Percentiles rank a stretch among this genome's conserved stretches.
Conservation (phyloP, 2,888 invertebrate species). For the Odontocerum albicorne region DNA sequence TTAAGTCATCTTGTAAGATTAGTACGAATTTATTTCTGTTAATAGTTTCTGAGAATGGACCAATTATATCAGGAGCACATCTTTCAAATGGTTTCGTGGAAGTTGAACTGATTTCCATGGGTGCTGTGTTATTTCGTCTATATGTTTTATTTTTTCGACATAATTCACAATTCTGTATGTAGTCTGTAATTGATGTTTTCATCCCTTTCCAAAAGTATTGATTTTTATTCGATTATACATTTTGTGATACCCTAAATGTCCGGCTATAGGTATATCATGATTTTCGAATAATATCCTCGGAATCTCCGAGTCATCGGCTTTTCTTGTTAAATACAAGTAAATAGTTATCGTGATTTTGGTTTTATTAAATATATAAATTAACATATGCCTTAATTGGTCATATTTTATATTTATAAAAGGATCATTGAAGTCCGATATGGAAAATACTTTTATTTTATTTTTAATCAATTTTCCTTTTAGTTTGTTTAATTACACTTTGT, state of each 20-base stretch:
- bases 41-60: slow-evolving; percentile 34
- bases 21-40: slow-evolving; percentile 15
- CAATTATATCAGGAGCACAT: slow-evolving; percentile 37
- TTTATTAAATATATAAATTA: slow-evolving; percentile 1
- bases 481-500: slow-evolving; percentile 25
- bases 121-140: slow-evolving; percentile 10
- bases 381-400: neutral
- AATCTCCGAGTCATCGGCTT: neutral
- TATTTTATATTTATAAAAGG: neutral
- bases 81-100: slow-evolving; percentile 34
- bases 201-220: slow-evolving; percentile 4
- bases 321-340: neutral
- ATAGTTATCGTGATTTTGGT: neutral
- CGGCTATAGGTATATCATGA: slow-evolving; percentile 1
- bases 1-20: slow-evolving; percentile 38
- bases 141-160: slow-evolving; percentile 11
- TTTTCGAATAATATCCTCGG: neutral
- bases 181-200: slow-evolving; percentile 17
- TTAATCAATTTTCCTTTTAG: slow-evolving; percentile 17
- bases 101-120: slow-evolving; percentile 36
- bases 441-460: slow-evolving; percentile 28
- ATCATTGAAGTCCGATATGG: slow-evolving; percentile 6
- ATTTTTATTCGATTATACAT: slow-evolving; percentile 27
- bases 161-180: slow-evolving; percentile 8
- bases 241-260: slow-evolving; percentile 31